Conservation (phyloP, 2,888 invertebrate species). For the Caenorhabditis panamensis region DNA sequence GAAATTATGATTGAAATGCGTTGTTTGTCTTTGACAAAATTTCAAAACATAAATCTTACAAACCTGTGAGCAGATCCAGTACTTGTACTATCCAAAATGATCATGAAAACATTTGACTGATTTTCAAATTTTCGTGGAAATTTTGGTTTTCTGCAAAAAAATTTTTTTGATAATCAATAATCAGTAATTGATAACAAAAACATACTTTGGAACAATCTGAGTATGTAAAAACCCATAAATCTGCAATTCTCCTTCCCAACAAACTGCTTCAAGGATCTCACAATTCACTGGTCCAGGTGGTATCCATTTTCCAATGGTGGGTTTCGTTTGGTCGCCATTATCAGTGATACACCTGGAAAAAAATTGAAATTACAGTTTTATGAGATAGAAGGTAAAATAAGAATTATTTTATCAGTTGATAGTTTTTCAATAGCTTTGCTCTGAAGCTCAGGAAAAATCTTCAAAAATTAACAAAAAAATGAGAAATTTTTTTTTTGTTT, state of each 20-base stretch:
- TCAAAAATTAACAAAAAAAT: too few relatives aligned
- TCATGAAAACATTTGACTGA: neutral
- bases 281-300: conserved; percentile 15
- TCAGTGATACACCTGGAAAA: neutral
- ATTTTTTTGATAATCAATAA: too few relatives aligned
- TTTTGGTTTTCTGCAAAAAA: neutral
- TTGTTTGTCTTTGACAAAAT: too few relatives aligned
- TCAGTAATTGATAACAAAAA: too few relatives aligned
- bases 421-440: too few relatives aligned
- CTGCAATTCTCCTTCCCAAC: neutral
- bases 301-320: conserved; percentile 7
- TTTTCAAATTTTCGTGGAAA: neutral
- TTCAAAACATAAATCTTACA: too few relatives aligned
- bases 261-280: conserved; percentile 28
- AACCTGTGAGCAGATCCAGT: neutral
- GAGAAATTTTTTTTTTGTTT: neutral
- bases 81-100: neutral
- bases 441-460: too few relatives aligned
- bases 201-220: conserved; percentile 18
- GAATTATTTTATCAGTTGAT: too few relatives aligned
- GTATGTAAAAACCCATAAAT: conserved; percentile 23
- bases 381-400: too few relatives aligned
- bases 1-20: too few relatives aligned
- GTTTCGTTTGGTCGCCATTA: neutral
- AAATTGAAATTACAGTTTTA: too few relatives aligned